phyloP scores from a whole-genome alignment of 2,888 invertebrate species.

The Agonopterix alstromeriana region DNA sequence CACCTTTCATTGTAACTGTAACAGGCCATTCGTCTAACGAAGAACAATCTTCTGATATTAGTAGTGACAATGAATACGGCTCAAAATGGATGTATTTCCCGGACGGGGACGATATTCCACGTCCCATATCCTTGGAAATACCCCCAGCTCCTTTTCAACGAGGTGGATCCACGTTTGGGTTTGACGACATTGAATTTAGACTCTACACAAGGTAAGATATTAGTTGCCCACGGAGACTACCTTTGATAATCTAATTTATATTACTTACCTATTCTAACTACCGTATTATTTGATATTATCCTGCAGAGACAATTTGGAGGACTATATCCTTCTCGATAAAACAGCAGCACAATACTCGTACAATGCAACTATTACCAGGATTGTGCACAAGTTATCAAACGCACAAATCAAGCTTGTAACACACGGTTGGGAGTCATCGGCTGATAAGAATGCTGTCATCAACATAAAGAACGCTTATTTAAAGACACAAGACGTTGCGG shows the following conservation, averaged over 20 bases:
- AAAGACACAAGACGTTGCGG: slow-evolving; percentile 42
- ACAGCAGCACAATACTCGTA: slow-evolving; percentile 14
- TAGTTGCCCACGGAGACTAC: background rate
- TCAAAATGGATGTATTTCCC: slow-evolving; percentile 62
- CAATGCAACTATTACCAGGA: slow-evolving; percentile 4
- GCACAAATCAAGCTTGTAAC: slow-evolving; percentile 62
- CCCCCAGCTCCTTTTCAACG: background rate
- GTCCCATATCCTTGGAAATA: slow-evolving; percentile 19
- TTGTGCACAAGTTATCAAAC: slow-evolving; percentile 15
- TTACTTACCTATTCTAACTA: background rate
- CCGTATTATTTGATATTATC: slow-evolving; percentile 20
- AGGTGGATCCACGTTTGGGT: background rate
- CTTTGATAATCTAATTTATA: too few relatives aligned
- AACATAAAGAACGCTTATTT: slow-evolving; percentile 59
- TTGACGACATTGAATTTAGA: slow-evolving; percentile 41
- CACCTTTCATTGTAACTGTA: too few relatives aligned
- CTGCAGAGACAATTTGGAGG: slow-evolving; percentile 9
- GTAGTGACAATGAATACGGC: slow-evolving; percentile 34
- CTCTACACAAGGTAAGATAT: slow-evolving; percentile 46
- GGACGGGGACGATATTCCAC: slow-evolving; percentile 48
- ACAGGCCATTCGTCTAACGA: too few relatives aligned
- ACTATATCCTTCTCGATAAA: slow-evolving; percentile 27
- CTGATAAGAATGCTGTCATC: slow-evolving; percentile 37
- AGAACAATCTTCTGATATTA: too few relatives aligned
- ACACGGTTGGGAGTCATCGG: slow-evolving; percentile 68